Conservation (phyloP, 2,797 vertebrate species). For the Neopelma chrysocephalum region DNA sequence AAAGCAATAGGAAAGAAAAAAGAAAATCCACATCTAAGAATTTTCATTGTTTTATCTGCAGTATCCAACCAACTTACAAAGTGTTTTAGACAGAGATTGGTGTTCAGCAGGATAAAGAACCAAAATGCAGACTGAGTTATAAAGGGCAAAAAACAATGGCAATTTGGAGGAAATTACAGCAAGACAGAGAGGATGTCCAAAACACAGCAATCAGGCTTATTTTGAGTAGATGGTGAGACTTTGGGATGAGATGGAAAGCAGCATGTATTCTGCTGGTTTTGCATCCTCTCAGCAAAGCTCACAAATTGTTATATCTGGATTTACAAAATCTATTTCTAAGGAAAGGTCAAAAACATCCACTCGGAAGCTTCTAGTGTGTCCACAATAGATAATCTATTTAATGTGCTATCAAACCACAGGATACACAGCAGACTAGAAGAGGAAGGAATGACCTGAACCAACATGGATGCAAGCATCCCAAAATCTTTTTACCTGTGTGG, state of each 20-base stretch:
- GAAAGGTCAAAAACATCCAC: neutral
- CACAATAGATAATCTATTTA: neutral
- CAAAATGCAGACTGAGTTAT: neutral
- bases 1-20: neutral
- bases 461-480: neutral
- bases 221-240: neutral
- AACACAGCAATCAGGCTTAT: neutral
- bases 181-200: neutral
- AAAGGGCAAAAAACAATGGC: neutral
- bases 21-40: neutral
- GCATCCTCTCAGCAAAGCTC: neutral
- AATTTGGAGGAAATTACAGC: neutral
- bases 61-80: neutral
- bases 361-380: neutral
- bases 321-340: neutral
- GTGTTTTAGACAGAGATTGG: neutral
- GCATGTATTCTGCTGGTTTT: neutral
- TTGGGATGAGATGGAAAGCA: neutral
- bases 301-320: neutral
- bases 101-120: neutral
- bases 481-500: neutral
- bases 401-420: neutral
- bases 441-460: neutral
- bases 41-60: neutral
- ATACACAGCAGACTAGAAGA: neutral